Percentiles rank a stretch among this genome's conserved stretches.
These are phyloP conservation scores for Apis cerana DNA, from an alignment of 1,140 invertebrate species.

Conservation along the genomic window DNA sequence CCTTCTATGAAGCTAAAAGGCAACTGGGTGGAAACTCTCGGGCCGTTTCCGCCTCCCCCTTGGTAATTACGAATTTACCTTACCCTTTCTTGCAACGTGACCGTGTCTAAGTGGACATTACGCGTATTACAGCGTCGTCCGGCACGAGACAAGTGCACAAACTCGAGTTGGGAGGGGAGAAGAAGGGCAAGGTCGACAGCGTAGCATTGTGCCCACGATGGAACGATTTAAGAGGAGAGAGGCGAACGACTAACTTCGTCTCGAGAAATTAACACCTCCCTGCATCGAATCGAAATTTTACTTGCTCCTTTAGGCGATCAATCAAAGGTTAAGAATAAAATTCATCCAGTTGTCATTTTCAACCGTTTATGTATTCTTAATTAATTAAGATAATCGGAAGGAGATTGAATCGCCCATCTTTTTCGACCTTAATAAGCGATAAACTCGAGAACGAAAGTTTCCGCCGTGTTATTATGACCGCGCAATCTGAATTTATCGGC, in stretches of 20 bases:
- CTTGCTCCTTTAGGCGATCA: no score
- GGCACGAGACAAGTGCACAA: constrained; percentile 16
- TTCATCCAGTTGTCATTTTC: no score
- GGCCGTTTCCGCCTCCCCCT: background rate
- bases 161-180: background rate
- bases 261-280: background rate
- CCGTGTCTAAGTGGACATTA: constrained; percentile 31
- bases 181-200: constrained; percentile 45
- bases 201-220: background rate
- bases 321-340: no score
- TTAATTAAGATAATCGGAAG: no score
- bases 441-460: constrained; percentile 53
- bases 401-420: no score
- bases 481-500: constrained; percentile 38
- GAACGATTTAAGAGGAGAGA: background rate
- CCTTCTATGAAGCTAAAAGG: background rate
- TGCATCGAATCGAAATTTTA: no score
- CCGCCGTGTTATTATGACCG: constrained; percentile 13
- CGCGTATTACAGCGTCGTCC: constrained; percentile 21
- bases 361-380: no score
- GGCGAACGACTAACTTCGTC: constrained; percentile 13
- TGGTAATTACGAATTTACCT: constrained; percentile 27
- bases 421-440: constrained; percentile 53
- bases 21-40: constrained; percentile 2
- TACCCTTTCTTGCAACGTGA: background rate